Evolutionary conservation across 2,888 invertebrate genomes (phyloP), one percentile per base, ranked within the genome.

Genomic region (Gandaritis pyraliata): DNA sequence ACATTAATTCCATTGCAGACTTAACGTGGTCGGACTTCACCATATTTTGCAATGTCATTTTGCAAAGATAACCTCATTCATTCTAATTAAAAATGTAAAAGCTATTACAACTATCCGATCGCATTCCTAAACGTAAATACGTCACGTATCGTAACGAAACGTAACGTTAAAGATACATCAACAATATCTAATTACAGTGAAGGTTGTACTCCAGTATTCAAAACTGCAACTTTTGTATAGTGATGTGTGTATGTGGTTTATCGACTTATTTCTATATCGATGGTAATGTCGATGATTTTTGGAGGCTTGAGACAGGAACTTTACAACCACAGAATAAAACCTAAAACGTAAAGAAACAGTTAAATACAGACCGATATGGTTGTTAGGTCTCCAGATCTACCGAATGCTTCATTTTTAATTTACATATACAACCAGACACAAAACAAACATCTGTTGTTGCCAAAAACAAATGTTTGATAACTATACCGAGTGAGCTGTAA

Each of bases 151-250:
- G 33, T 38, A 3, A 2, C 15, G n/a, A 16, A 23, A 23, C 23
- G 23, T 15, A 8, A 33, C 5, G 5, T 46, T 29, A 10, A 41
- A 52, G 38, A 23, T 39, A 51, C n/a, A 30, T 8, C 23, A 33
- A 52, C 47, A 50, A 15, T 46, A 18, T 41, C 46, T 59, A 59
- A 59, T 59, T 53, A 47, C n/a, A 18, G 16, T 43, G 53, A 59
- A 59, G 53, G 59, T 43, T 52, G 47, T 29, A 38, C 52, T 58
- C 11, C 36, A 36, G 15, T 36, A 41, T 18, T 36, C 43, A 45
- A 41, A 48, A 58, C 47, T 47, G 47, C 52, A 46, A 18, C 29
- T 2, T 51, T 50, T 38, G 51, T 36, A 5, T 53, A 59, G 53
- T 16, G 59, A 43, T 59, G 58, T 10, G 33, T 8, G 5, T 8